These are phyloP conservation scores for Orthosia cruda DNA, from an alignment of 2,888 invertebrate species.

Conservation along the genomic window DNA sequence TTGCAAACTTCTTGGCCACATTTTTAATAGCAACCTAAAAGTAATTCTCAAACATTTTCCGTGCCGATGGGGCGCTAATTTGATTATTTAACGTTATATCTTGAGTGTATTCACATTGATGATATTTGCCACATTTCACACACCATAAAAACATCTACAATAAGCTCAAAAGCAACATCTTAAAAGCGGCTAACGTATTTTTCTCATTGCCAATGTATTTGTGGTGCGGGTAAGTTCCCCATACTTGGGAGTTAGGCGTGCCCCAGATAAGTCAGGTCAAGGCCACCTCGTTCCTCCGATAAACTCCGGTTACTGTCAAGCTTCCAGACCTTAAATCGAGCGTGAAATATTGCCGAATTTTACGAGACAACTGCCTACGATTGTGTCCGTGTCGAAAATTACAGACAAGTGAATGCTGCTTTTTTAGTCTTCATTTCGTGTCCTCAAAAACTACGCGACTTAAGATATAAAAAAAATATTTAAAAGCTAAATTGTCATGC, in stretches of 20 bases:
- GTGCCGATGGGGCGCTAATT: not conserved
- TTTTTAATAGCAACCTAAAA: constrained; percentile 15
- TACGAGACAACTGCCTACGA: constrained; percentile 56
- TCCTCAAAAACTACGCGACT: not conserved
- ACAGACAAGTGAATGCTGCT: constrained; percentile 16
- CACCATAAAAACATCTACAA: constrained; percentile 16
- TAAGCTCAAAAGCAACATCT: constrained; percentile 1
- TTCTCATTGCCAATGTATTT: constrained; percentile 28
- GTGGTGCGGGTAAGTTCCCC: constrained; percentile 17
- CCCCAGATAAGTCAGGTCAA: constrained; percentile 69
- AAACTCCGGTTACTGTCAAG: constrained; percentile 51
- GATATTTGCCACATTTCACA: not conserved
- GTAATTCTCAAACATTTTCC: not conserved
- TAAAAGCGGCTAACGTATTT: constrained; percentile 31
- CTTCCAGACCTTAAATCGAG: constrained; percentile 68
- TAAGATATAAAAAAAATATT: not conserved
- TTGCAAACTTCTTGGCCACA: constrained; percentile 6
- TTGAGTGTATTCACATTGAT: not conserved
- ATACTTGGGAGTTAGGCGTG: constrained; percentile 31
- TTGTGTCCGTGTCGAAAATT: constrained; percentile 39
- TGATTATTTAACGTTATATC: not conserved
- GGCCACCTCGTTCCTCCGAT: constrained; percentile 49
- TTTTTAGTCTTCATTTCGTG: not conserved
- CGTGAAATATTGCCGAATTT: constrained; percentile 69
- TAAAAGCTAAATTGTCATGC: not conserved